Percentiles rank a stretch among this genome's conserved stretches.
phyloP scores from a whole-genome alignment of 2,797 vertebrate species.

The Protosalanx chinensis region DNA sequence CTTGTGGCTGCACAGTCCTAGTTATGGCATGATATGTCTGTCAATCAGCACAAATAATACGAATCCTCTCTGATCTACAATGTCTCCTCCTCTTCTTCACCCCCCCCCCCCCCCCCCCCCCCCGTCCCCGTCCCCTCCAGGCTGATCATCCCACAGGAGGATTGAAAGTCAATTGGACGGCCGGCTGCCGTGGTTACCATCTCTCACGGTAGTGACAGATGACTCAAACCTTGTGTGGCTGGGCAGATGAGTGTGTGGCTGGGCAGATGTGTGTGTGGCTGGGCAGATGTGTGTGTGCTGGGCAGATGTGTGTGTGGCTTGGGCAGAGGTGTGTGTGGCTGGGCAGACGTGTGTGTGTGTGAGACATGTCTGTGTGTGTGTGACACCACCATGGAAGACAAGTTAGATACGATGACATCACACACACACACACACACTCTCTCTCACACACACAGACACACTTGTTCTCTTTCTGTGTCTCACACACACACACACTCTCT shows the following conservation, averaged over 20 bases:
- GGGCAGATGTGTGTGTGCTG: background rate
- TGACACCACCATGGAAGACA: too few relatives aligned
- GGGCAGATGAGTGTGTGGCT: too few relatives aligned
- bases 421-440: background rate
- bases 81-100: too few relatives aligned
- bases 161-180: conserved; percentile 1
- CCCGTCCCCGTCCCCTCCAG: too few relatives aligned
- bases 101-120: too few relatives aligned
- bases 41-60: conserved; percentile 8
- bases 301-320: too few relatives aligned
- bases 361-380: too few relatives aligned
- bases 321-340: too few relatives aligned
- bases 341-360: too few relatives aligned
- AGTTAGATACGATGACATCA: too few relatives aligned
- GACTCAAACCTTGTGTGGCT: too few relatives aligned
- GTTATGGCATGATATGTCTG: background rate
- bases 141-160: background rate
- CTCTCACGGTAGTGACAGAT: background rate
- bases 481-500: background rate
- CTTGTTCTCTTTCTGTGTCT: background rate
- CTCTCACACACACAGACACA: background rate
- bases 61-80: too few relatives aligned
- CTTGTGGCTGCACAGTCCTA: background rate
- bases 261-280: background rate
- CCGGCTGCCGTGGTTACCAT: background rate